These are phyloP conservation scores for Ispidina picta DNA, from an alignment of 2,797 vertebrate species.

Conservation along the genomic window DNA sequence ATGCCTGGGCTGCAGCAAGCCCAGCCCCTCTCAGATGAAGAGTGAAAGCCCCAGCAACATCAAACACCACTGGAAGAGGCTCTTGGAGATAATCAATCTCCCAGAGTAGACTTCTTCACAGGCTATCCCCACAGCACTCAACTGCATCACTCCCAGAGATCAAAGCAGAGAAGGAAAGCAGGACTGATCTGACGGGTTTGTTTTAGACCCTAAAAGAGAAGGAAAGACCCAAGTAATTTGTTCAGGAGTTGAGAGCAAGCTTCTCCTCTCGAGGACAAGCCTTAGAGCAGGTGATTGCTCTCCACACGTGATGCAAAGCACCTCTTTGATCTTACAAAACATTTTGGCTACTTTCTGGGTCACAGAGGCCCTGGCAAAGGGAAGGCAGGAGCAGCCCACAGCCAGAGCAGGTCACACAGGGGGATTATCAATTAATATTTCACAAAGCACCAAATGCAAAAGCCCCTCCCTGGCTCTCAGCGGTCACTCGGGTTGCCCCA, in stretches of 20 bases:
- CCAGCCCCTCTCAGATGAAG: neutral
- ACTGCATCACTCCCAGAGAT: neutral
- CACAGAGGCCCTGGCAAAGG: neutral
- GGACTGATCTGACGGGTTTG: neutral
- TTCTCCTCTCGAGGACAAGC: neutral
- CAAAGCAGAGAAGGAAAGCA: neutral
- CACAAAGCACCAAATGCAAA: neutral
- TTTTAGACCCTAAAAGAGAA: neutral
- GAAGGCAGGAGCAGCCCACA: neutral
- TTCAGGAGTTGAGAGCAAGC: neutral
- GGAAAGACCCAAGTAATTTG: neutral
- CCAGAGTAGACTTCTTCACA: neutral
- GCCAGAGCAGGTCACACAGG: neutral
- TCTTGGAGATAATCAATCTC: slow-evolving; percentile 12
- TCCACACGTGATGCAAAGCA: neutral
- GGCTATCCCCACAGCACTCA: neutral
- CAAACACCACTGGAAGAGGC: neutral
- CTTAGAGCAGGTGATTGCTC: rapidly evolving
- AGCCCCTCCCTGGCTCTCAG: neutral
- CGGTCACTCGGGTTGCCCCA: neutral
- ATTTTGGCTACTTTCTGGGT: neutral
- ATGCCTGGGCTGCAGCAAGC: neutral
- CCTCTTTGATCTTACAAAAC: neutral
- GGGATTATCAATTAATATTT: neutral
- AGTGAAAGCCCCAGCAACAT: neutral